Evolutionary conservation across 2,113 vertebrate genomes (phyloP), one percentile per base, ranked within the genome.

Genomic region (Oncorhynchus kisutch): DNA sequence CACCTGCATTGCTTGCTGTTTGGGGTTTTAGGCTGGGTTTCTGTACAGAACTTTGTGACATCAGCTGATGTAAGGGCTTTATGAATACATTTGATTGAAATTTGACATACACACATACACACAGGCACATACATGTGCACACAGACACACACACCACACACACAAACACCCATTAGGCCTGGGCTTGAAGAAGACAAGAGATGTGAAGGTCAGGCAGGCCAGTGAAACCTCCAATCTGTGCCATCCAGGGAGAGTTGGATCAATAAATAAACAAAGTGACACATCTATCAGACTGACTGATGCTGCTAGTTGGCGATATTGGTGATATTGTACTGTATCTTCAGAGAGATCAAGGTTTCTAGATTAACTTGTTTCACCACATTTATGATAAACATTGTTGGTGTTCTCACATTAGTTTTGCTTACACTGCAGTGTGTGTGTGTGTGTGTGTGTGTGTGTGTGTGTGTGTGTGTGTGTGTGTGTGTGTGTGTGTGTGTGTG

Each of bases 381-480:
- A 14, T 57, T 14, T 20, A 57, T 57, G 4, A 18, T 57, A 20
- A 57, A 57, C 54, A 4, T 45, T 6, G 18, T 20, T 57, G 54
- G 20, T 57, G 54, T 57, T 57, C 54, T 18, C 18, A 57, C 54
- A 18, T 57, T 4, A 6, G 20, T 57, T 57, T 57, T 57, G 54
- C 54, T 20, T 20, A 57, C 54, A 18, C 54, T 57, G 54, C 54
- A 5, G 22, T 25, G 22, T 64, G 22, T 9, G 22, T 64, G 0
- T 22, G 18, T 9, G 9, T 64, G 22, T 8, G 8, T 11, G n/a
- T 62, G 20, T 18, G n/a, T 62, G 20, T 18, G 8, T 62, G 60
- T 62, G 60, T 62, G 59, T 62, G 60, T 20, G 60, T 62, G 60
- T 62, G 60, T 20, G 60, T 64, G 60, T 64, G 60, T 62, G 22